phyloP scores from a whole-genome alignment of 2,888 invertebrate species.

The Atrina japonica region DNA sequence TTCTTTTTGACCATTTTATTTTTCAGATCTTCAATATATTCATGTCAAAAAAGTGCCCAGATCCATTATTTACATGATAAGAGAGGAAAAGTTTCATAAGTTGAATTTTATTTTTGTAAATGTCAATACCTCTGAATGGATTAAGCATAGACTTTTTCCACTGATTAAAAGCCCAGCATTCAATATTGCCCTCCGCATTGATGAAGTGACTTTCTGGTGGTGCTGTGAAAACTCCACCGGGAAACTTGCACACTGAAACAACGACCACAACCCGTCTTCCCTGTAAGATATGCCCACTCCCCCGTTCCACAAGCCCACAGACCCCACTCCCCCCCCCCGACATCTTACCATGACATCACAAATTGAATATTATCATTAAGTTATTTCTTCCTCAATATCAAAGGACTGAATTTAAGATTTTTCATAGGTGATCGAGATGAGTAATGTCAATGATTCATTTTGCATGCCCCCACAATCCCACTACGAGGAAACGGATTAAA shows the following conservation, averaged over 20 bases:
- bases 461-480: no score
- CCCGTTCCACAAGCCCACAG: no score
- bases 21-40: neutral
- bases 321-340: no score
- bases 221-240: conserved; percentile 66
- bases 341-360: neutral
- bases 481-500: no score
- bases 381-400: neutral
- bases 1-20: neutral
- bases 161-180: conserved; percentile 58
- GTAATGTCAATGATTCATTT: no score
- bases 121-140: conserved; percentile 67
- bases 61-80: no score
- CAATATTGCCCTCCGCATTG: conserved; percentile 44
- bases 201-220: conserved; percentile 65
- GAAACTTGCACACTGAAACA: conserved; percentile 68
- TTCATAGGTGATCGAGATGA: no score
- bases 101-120: no score
- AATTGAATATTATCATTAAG: neutral
- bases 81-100: no score
- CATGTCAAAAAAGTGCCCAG: no score
- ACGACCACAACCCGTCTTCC: conserved; percentile 59
- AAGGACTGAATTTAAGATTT: no score
- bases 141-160: conserved; percentile 64
- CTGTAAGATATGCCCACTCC: conserved; percentile 49